phyloP scores from a whole-genome alignment of 2,888 invertebrate genomes.

The Melanostoma mellinum region DNA sequence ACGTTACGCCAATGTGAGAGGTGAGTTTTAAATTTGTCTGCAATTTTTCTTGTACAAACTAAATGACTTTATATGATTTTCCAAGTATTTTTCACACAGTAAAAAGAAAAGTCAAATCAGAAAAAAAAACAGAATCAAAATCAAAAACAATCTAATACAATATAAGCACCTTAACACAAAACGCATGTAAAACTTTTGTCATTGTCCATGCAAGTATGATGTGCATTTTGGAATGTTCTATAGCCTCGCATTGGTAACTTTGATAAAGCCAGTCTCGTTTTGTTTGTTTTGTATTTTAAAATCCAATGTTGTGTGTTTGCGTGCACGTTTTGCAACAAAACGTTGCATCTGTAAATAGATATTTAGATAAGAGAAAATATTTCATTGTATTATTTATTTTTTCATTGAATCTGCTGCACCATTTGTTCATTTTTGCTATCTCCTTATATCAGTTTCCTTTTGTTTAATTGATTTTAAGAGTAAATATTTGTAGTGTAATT shows the following conservation, averaged over 20 bases:
- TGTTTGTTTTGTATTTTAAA: not conserved
- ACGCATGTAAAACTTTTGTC: slow-evolving; percentile 62
- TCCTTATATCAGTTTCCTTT: no score
- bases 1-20: slow-evolving; percentile 99
- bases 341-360: slow-evolving; percentile 57
- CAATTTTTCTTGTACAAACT: slow-evolving; percentile 49
- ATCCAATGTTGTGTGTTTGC: slow-evolving; percentile 46
- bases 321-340: slow-evolving; percentile 61
- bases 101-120: slow-evolving; percentile 34
- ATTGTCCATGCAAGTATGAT: slow-evolving; percentile 55
- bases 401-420: no score
- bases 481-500: no score
- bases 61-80: slow-evolving; percentile 61
- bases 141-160: slow-evolving; percentile 49
- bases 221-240: slow-evolving; percentile 68
- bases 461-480: no score
- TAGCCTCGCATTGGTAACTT: slow-evolving; percentile 52
- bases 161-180: slow-evolving; percentile 65
- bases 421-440: no score
- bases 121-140: slow-evolving; percentile 39
- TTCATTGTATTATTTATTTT: not conserved
- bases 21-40: slow-evolving; percentile 84
- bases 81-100: slow-evolving; percentile 58
- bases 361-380: not conserved
- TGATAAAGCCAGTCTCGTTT: slow-evolving; percentile 45